A percentile compares a stretch with the other conserved stretches of the same genome.
Conservation (phyloP, 1,140 invertebrate species). For the Lethocerus indicus region DNA sequence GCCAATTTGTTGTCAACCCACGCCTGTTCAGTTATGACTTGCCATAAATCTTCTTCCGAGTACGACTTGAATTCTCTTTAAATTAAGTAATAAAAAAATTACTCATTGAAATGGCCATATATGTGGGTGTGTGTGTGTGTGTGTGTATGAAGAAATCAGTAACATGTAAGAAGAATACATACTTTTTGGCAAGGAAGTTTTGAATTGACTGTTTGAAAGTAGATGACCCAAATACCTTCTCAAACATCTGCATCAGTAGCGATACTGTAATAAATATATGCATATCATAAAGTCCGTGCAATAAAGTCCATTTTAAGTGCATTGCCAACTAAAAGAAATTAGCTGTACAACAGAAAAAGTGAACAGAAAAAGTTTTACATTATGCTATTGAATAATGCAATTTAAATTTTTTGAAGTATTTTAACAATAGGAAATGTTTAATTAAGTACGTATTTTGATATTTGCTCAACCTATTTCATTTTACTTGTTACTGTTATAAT, state of each 20-base stretch:
- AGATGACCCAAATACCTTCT: slow-evolving; percentile 61
- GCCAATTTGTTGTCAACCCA: slow-evolving; percentile 34
- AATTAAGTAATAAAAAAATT: not conserved
- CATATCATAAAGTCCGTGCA: not conserved
- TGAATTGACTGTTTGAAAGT: slow-evolving; percentile 60
- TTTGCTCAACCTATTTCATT: too few relatives aligned
- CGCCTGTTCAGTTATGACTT: slow-evolving; percentile 48
- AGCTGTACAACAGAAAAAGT: too few relatives aligned
- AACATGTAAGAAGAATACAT: slow-evolving; percentile 15
- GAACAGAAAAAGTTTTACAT: too few relatives aligned
- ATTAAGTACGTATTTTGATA: not conserved
- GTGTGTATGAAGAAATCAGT: slow-evolving; percentile 19
- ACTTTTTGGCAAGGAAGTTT: slow-evolving; percentile 45
- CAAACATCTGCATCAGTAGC: slow-evolving; percentile 83
- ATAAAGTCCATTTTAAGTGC: too few relatives aligned
- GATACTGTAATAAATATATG: slow-evolving; percentile 36
- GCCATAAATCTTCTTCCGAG: slow-evolving; percentile 64
- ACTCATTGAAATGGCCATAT: not conserved
- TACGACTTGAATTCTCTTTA: slow-evolving; percentile 53
- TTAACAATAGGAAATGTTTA: not conserved
- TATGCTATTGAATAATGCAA: too few relatives aligned
- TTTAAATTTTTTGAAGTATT: not conserved
- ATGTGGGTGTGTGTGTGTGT: too few relatives aligned
- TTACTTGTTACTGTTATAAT: not conserved
- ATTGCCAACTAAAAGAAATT: too few relatives aligned